Base-by-base conservation (phyloP, 2,797 vertebrate genomes). In the Cossypha dichroa region DNA sequence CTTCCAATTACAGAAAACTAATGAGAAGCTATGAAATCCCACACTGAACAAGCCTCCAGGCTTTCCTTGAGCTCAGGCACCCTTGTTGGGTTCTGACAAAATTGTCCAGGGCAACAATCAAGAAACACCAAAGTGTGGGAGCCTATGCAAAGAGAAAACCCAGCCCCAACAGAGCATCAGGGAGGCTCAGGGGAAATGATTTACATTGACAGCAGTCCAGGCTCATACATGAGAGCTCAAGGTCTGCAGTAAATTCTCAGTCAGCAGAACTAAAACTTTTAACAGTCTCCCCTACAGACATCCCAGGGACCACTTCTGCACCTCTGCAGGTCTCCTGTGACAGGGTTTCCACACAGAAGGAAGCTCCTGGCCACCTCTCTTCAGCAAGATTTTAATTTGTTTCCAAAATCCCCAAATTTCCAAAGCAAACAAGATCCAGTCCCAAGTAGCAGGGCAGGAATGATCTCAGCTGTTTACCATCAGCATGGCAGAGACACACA, bases 1-100 rank as follows among this genome's bases (percentile, higher is more conserved):
- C 76, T 85, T 93, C 91, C 85, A 95, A 63, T 83, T 94, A 95
- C 78, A 94, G 81, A 85, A 95, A 96, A 91, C 58, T 80, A 96
- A 92, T 43, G 76, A 85, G 60, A 62, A 90, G 26, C 89, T 72
- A 58, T 6, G 43, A 89, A 95, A 96, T 62, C 41, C 56, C 76
- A 85, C 0, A 0, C 72, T 83, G 51, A 80, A 80, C 45, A 77
- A 52, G 54, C 56, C 87, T 87, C n/a, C 56, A 72, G 91, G 78
- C 45, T 52, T 83, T 15, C 82, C 82, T 41, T 26, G 56, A 80
- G 94, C 83, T 75, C 76, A 43, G 75, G 34, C 1, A 0, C 49
- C 69, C 41, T 66, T 4, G 0, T 0, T 2, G 11, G 34, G 17
- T 46, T 77, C 87, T 90, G 66, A 93, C 29, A 74, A 80, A 85